phyloP scores from a whole-genome alignment of 37 sponge, comb jelly and placozoan genomes.

The Geodia barretti region DNA sequence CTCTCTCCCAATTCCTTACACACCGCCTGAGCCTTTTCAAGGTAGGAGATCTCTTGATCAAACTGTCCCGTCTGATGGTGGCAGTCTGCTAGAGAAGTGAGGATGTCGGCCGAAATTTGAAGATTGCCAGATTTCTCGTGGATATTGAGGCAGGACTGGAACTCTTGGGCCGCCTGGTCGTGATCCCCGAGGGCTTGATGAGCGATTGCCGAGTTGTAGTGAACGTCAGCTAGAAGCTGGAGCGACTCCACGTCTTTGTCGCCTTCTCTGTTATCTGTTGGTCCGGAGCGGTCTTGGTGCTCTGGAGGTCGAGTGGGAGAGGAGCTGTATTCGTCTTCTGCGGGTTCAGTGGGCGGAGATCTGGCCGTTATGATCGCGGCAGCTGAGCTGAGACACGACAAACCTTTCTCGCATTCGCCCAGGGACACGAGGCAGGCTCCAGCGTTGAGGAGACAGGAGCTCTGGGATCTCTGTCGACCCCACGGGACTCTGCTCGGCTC shows the following conservation, averaged over 20 bases:
- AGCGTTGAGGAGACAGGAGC: constrained; percentile 61
- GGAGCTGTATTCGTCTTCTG: not conserved
- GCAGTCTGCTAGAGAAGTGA: constrained; percentile 30
- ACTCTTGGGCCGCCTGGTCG: constrained; percentile 11
- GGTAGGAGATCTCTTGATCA: constrained; percentile 37
- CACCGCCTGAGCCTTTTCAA: constrained; percentile 46
- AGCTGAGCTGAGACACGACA: constrained; percentile 44
- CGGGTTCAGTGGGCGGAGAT: constrained; percentile 9
- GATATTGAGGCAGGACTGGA: constrained; percentile 34
- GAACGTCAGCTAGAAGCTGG: constrained; percentile 47
- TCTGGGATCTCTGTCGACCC: constrained; percentile 9
- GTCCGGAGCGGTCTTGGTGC: no score
- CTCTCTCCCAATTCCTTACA: constrained; percentile 41
- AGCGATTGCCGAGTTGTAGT: constrained; percentile 52
- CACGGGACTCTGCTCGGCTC: constrained; percentile 5
- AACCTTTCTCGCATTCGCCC: constrained; percentile 49
- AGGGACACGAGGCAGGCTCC: constrained; percentile 67
- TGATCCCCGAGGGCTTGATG: constrained; percentile 43
- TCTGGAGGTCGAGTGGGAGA: not conserved
- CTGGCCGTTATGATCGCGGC: constrained; percentile 14
- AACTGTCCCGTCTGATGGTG: constrained; percentile 21
- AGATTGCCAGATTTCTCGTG: constrained; percentile 39
- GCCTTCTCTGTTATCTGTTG: not conserved
- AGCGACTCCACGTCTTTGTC: not conserved
- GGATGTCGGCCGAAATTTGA: constrained; percentile 38